Conservation (phyloP, 1,140 invertebrate genomes). For the Drosophila fuyamai region DNA sequence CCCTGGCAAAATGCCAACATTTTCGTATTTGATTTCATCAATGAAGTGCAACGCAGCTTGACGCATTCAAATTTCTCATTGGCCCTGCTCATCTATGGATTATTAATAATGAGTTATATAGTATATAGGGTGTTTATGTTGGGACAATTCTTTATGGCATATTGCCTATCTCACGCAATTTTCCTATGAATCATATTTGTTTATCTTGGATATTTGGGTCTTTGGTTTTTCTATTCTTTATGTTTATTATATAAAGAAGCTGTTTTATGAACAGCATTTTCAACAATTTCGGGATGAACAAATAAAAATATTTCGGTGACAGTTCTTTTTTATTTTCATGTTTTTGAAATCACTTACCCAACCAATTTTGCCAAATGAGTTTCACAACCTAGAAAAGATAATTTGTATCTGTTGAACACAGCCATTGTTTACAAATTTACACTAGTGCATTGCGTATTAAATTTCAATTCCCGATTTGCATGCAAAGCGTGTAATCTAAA, state of each 20-base stretch:
- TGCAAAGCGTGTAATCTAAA: slow-evolving; percentile 13
- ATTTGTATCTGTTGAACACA: not conserved
- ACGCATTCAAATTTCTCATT: slow-evolving; percentile 38
- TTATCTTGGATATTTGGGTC: not conserved
- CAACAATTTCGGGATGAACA: too few species aligned
- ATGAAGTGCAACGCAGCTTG: slow-evolving; percentile 49
- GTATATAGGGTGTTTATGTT: not conserved
- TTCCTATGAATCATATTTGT: slow-evolving; percentile 2
- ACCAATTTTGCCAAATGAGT: too few species aligned
- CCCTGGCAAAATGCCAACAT: slow-evolving; percentile 24
- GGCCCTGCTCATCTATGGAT: slow-evolving; percentile 14
- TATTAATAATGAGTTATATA: slow-evolving; percentile 4
- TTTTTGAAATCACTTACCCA: too few species aligned
- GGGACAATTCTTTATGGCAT: not conserved
- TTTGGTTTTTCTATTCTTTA: not conserved
- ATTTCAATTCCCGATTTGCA: slow-evolving; percentile 21
- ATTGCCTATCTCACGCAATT: not conserved
- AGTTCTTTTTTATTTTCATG: too few species aligned
- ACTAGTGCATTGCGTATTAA: slow-evolving; percentile 18
- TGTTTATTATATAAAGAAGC: not conserved
- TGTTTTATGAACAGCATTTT: too few species aligned
- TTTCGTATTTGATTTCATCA: slow-evolving; percentile 32
- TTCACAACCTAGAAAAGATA: not conserved
- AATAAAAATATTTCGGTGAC: too few species aligned
- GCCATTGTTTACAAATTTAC: slow-evolving; percentile 1